These are phyloP conservation scores for Dissostichus mawsoni DNA, from an alignment of 2,113 vertebrate species.

Conservation along the genomic window DNA sequence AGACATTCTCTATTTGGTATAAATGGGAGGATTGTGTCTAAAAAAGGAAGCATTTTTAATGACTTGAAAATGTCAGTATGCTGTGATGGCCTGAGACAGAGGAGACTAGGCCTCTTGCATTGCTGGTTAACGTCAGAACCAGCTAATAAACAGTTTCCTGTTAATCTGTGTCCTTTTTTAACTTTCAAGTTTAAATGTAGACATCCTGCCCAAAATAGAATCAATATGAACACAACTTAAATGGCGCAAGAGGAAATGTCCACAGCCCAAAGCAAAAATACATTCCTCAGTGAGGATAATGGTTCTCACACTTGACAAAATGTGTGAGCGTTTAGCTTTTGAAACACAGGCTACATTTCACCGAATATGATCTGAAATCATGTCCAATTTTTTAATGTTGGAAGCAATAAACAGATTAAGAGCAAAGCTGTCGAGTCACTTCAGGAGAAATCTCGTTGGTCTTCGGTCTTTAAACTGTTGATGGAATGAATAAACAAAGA, in stretches of 20 bases:
- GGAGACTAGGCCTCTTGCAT: conserved; percentile 6
- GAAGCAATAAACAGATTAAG: not conserved
- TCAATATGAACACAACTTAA: conserved; percentile 28
- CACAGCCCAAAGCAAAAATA: conserved; percentile 1
- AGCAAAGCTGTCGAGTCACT: conserved; percentile 2
- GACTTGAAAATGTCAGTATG: conserved; percentile 52
- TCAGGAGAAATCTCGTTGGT: conserved; percentile 57
- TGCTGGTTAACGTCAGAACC: not conserved
- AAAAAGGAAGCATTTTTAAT: conserved; percentile 55
- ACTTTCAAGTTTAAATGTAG: conserved; percentile 59
- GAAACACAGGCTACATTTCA: not conserved
- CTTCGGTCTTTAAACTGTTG: conserved; percentile 42
- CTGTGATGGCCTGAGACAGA: conserved; percentile 1
- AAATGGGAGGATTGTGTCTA: conserved; percentile 56
- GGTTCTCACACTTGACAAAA: not conserved
- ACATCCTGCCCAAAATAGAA: conserved; percentile 32
- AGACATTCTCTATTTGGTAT: conserved; percentile 18
- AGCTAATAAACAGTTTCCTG: conserved; percentile 33
- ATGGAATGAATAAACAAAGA: conserved; percentile 9
- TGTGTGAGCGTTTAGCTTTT: not conserved
- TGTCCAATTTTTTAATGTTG: not conserved
- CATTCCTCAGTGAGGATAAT: not conserved
- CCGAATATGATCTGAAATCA: not conserved
- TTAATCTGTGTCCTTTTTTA: conserved; percentile 51
- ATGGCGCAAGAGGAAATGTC: conserved; percentile 12